These are phyloP conservation scores for Diglossa cyanea DNA, from an alignment of 2,797 vertebrate genomes.

Conservation along the genomic window DNA sequence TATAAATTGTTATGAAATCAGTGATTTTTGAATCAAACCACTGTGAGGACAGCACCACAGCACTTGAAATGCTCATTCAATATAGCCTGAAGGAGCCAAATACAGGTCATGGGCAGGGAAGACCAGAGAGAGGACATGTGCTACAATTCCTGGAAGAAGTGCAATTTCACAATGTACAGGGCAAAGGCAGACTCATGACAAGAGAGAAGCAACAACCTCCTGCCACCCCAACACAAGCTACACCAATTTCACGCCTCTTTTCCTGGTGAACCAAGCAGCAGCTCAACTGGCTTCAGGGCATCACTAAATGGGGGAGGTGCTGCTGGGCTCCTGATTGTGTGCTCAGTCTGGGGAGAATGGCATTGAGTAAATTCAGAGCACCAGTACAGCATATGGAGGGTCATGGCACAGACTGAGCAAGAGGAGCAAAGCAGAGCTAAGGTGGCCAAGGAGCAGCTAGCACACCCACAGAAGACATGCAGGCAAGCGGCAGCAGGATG, in stretches of 20 bases:
- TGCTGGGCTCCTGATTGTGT: fast-evolving
- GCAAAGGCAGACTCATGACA: background rate
- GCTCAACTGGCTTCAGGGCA: background rate
- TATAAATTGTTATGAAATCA: background rate
- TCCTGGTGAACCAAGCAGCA: background rate
- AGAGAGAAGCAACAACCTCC: background rate
- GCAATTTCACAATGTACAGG: fast-evolving
- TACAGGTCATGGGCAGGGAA: background rate
- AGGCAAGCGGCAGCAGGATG: background rate
- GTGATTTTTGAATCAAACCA: background rate
- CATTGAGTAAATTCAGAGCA: background rate
- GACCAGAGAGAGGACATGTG: background rate
- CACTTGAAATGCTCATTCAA: background rate
- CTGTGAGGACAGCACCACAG: background rate
- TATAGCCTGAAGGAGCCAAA: background rate
- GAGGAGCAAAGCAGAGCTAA: background rate
- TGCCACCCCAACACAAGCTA: background rate
- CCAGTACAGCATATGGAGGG: background rate
- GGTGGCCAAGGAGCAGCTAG: background rate
- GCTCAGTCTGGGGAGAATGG: background rate
- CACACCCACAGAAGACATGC: background rate
- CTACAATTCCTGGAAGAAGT: background rate
- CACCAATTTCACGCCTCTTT: background rate
- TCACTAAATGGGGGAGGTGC: fast-evolving
- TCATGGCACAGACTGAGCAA: background rate